Base-by-base conservation (phyloP, 2,888 invertebrate species). In the Aphodius sticticus region DNA sequence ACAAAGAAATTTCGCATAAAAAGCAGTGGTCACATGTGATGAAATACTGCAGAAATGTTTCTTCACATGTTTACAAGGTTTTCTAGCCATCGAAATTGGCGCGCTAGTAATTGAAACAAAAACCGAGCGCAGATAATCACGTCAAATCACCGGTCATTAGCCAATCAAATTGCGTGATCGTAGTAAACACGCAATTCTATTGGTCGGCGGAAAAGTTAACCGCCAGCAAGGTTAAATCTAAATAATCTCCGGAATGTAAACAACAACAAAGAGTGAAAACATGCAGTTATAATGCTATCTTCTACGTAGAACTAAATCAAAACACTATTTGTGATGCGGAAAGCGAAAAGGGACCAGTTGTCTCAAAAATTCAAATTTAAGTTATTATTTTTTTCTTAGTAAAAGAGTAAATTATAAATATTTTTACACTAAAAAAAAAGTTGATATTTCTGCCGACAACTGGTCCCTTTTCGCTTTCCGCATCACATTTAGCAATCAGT, bases 221-320 rank as follows among this genome's bases (percentile, higher is more conserved):
- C 53, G 53, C 53, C 53, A 53, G 53, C 53, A 53, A 53, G 53
- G 53, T 53, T 53, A 53, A 53, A 53, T 53, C 53, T 53, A 53
- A 53, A 53, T 53, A 53, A 53, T 53, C 53, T 53, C 53, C 53
- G 53, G 53, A 53, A 53, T 53, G 53, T 53, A 53, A 53, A 53
- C 53, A 53, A 53, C 53, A 53, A 53, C 53, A 53, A 53, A 53
- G 53, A 53, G 53, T 53, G 53, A 12, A 53, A 53, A 9, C 53
- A 53, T 53, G 53, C 53, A 53, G 53, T 53, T 53, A 53, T 53
- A 12, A 9, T 53, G 12, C 4, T 12, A 12, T 53, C 9, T 1
- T 53, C 53, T 53, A 53, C 53, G 53, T 53, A 2, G 26, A 26
- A 26, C 3, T 26, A 26, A 26, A 26, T 26, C 26, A 26, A 26